phyloP scores from a whole-genome alignment of 2,888 invertebrate species.

The Argynnis bischoffii region DNA sequence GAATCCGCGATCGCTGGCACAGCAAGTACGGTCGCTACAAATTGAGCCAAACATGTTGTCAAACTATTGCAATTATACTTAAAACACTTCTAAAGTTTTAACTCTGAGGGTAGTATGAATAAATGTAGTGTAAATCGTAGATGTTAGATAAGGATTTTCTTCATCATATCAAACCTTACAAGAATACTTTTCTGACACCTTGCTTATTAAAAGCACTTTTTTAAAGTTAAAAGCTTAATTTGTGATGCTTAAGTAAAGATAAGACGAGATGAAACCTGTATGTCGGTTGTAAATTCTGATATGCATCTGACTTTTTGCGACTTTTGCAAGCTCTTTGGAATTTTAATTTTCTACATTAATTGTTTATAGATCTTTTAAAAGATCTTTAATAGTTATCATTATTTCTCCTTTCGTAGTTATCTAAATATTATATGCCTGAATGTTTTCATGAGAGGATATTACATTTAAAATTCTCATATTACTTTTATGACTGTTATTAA shows the following conservation, averaged over 20 bases:
- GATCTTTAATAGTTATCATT: not conserved
- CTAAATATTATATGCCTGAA: too few relatives aligned
- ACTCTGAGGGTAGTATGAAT: slow-evolving; percentile 14
- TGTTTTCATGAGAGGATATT: too few relatives aligned
- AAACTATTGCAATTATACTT: not conserved
- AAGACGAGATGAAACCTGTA: slow-evolving; percentile 20
- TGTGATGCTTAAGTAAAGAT: slow-evolving; percentile 12
- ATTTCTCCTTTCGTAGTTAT: not conserved
- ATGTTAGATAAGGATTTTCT: slow-evolving; percentile 22
- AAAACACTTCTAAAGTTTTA: not conserved
- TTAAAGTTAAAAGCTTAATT: slow-evolving; percentile 19
- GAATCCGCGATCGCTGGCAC: too few relatives aligned
- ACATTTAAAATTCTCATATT: too few relatives aligned
- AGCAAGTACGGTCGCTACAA: too few relatives aligned
- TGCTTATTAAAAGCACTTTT: slow-evolving; percentile 1
- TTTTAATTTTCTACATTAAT: slow-evolving; percentile 3
- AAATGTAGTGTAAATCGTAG: slow-evolving; percentile 25
- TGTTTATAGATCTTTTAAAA: not conserved
- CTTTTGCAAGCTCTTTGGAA: slow-evolving; percentile 6
- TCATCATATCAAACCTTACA: slow-evolving; percentile 11
- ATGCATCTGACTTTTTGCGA: slow-evolving; percentile 15
- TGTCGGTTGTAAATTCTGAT: slow-evolving; percentile 13
- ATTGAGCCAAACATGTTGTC: too few relatives aligned
- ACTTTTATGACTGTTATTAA: too few relatives aligned
- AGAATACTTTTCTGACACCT: slow-evolving; percentile 8